Evolutionary conservation across 2,888 invertebrate genomes (phyloP), one percentile per base, ranked within the genome.

Genomic region (Tetrapedia diversipes): DNA sequence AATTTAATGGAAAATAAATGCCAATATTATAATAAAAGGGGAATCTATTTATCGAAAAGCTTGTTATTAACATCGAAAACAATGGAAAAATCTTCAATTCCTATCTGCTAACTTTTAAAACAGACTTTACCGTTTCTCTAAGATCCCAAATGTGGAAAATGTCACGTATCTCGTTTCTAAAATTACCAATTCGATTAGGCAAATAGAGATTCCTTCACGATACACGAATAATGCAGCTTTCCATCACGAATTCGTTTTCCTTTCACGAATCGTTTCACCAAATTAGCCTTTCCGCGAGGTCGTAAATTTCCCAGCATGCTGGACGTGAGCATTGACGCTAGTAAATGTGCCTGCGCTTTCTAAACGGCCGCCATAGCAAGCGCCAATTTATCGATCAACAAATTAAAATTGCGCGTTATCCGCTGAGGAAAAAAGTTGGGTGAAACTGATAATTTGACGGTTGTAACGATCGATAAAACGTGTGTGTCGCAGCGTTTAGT

Each of bases 341-440:
- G 34, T 43, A 57, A 59, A 59, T 10, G n/a, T 22, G 8, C 1
- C 24, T 11, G 14, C 11, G 29, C 67, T 72, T 67, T 61, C 67
- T 43, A 72, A 45, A 24, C 54, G 34, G n/a, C 14, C 41, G 43
- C 16, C 37, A 22, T 24, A 64, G 24, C 19, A 24, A 24, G 7
- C 45, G 22, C 19, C 43, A 37, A 63, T 47, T 70, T 70, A 64
- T 56, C 56, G 29, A 27, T 51, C 49, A 32, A 57, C 63, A 64
- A 76, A 76, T 72, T 67, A 39, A 63, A 63, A 22, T 22, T 45
- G n/a, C 24, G 6, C n/a, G 49, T 34, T 47, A 43, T 39, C 3
- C 1, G 16, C 27, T 14, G 2, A 8, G 53, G 4, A n/a, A 29
- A 56, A 39, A 49, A 29, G 11, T 19, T 7, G 45, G 22, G 24